Evolutionary conservation across 2,888 invertebrate genomes (phyloP).

Genomic region (Drosophila gaucha): DNA sequence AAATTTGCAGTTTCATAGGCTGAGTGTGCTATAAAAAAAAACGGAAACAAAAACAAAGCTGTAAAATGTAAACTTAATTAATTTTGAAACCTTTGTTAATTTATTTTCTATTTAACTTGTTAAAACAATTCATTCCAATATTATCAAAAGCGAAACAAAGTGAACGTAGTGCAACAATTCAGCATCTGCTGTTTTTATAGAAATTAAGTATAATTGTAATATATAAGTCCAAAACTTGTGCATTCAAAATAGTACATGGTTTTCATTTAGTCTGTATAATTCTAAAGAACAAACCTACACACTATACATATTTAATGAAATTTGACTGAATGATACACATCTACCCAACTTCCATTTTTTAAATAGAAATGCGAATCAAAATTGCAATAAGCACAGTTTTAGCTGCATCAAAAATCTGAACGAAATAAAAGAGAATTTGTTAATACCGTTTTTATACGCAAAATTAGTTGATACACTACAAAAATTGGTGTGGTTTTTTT

Average conservation of each 20-base stretch:
- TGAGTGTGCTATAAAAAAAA: conserved; percentile 28
- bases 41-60: conserved; percentile 6
- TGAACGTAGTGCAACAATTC: conserved; percentile 51
- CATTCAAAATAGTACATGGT: conserved; percentile 48
- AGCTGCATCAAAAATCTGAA: conserved; percentile 61
- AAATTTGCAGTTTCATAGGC: conserved; percentile 52
- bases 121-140: conserved; percentile 69
- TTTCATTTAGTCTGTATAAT: conserved; percentile 49
- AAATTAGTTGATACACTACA: neutral
- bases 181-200: conserved; percentile 49
- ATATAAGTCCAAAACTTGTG: conserved; percentile 57
- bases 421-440: conserved; percentile 76
- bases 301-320: conserved; percentile 27
- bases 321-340: conserved; percentile 55
- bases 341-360: conserved; percentile 31
- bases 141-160: conserved; percentile 38
- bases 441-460: conserved; percentile 63
- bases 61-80: conserved; percentile 48
- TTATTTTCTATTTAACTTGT: conserved; percentile 62
- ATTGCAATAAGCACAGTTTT: conserved; percentile 29
- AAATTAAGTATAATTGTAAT: conserved; percentile 69
- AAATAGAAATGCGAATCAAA: conserved; percentile 28
- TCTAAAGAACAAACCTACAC: conserved; percentile 58
- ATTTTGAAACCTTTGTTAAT: conserved; percentile 57
- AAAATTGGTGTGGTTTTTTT: no score